These are phyloP conservation scores for Anodontia alba DNA, from an alignment of 2,888 invertebrate genomes.

Conservation along the genomic window DNA sequence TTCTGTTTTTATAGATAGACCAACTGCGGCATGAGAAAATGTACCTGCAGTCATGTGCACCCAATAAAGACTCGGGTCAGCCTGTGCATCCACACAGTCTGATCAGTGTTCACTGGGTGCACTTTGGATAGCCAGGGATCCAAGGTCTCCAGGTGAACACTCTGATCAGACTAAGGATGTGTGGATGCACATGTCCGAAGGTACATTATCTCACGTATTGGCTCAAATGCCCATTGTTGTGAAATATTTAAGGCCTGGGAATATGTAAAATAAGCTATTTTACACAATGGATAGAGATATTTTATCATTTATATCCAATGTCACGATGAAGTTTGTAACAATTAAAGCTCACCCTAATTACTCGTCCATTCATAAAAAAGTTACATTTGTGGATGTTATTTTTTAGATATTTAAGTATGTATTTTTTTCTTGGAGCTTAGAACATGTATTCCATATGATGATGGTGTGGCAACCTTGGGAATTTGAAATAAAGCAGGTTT, in stretches of 20 bases:
- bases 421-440: too few relatives aligned
- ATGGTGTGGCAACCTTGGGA: slow-evolving; percentile 1
- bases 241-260: background rate
- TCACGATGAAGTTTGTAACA: background rate
- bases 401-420: background rate
- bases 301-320: background rate
- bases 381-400: background rate
- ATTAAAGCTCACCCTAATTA: slow-evolving; percentile 1
- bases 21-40: too few relatives aligned
- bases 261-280: slow-evolving; percentile 7
- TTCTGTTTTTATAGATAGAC: too few relatives aligned
- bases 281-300: slow-evolving; percentile 1
- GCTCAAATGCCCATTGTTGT: background rate
- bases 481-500: background rate
- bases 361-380: background rate
- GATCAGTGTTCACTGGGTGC: too few relatives aligned
- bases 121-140: too few relatives aligned
- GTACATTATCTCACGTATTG: too few relatives aligned
- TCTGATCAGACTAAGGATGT: too few relatives aligned
- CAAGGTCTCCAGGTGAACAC: too few relatives aligned
- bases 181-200: too few relatives aligned
- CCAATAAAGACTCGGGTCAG: too few relatives aligned
- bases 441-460: background rate
- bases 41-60: too few relatives aligned
- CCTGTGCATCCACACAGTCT: too few relatives aligned